phyloP scores from a whole-genome alignment of 1,140 invertebrate species.

The Hetaerina americana region DNA sequence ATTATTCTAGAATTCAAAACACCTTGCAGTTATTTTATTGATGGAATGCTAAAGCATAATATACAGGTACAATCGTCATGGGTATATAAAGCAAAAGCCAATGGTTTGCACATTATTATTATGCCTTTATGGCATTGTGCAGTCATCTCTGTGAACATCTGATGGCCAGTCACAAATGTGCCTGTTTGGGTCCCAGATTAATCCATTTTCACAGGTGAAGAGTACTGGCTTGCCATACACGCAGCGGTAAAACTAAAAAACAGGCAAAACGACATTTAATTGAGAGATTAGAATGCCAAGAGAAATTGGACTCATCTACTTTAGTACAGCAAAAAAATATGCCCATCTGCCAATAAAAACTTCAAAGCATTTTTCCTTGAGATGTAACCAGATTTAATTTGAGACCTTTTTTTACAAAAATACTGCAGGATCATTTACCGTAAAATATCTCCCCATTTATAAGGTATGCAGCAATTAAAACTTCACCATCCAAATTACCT shows the following conservation, averaged over 20 bases:
- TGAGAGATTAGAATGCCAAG: background rate
- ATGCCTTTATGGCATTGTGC: no score
- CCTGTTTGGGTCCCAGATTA: conserved; percentile 53
- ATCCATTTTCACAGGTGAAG: conserved; percentile 53
- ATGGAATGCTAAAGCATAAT: no score
- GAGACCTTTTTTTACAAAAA: background rate
- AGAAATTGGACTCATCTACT: background rate
- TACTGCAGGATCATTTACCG: background rate
- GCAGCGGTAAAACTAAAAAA: conserved; percentile 63
- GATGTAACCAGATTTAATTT: background rate
- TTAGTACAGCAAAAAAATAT: background rate
- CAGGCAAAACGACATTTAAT: conserved; percentile 21
- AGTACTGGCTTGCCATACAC: conserved; percentile 56
- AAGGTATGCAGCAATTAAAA: no score
- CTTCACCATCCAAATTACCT: no score
- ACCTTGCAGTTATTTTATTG: no score
- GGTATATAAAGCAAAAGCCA: no score
- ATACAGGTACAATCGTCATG: no score
- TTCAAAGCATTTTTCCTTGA: background rate
- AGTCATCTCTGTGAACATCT: conserved; percentile 48
- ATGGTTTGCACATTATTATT: no score
- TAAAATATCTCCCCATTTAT: no score
- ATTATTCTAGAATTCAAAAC: no score
- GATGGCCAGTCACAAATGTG: conserved; percentile 67
- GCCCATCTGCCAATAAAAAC: background rate